phyloP scores from a whole-genome alignment of 2,797 vertebrate species.

The Diplodus sargus region DNA sequence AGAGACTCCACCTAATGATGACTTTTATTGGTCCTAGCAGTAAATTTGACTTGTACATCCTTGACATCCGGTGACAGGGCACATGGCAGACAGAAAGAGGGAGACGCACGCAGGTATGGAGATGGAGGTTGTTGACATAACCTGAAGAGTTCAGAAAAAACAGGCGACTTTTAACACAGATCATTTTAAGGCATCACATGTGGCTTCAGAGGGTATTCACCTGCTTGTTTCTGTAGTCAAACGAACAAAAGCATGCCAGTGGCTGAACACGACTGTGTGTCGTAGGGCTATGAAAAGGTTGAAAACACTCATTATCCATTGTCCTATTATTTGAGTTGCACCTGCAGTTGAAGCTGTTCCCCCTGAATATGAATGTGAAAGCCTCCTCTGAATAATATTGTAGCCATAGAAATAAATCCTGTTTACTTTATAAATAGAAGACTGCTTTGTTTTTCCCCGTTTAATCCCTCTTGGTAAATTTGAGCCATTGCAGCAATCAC shows the following conservation, averaged over 20 bases:
- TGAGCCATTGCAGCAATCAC: constrained; percentile 46
- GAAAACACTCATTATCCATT: not conserved
- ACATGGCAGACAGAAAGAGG: not conserved
- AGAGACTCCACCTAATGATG: constrained; percentile 51
- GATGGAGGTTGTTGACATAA: not conserved
- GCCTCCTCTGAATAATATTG: constrained; percentile 1
- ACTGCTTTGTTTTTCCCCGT: constrained; percentile 40
- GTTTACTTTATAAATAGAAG: constrained; percentile 27
- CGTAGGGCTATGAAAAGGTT: not conserved
- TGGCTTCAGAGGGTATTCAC: not conserved
- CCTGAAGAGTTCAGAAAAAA: not conserved
- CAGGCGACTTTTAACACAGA: not conserved
- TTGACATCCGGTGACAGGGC: constrained; percentile 20
- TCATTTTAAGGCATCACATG: not conserved
- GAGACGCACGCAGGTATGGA: not conserved
- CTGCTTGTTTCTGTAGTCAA: not conserved
- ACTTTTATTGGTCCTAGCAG: constrained; percentile 43
- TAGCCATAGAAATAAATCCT: constrained; percentile 49
- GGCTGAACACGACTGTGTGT: not conserved
- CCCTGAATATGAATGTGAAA: not conserved
- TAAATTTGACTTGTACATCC: constrained; percentile 15
- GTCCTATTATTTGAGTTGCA: not conserved
- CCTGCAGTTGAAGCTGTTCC: not conserved
- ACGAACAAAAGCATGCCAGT: not conserved
- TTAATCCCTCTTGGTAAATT: constrained; percentile 53